Evolutionary conservation across 2,888 invertebrate genomes (phyloP).

Genomic region (Neria commutata): DNA sequence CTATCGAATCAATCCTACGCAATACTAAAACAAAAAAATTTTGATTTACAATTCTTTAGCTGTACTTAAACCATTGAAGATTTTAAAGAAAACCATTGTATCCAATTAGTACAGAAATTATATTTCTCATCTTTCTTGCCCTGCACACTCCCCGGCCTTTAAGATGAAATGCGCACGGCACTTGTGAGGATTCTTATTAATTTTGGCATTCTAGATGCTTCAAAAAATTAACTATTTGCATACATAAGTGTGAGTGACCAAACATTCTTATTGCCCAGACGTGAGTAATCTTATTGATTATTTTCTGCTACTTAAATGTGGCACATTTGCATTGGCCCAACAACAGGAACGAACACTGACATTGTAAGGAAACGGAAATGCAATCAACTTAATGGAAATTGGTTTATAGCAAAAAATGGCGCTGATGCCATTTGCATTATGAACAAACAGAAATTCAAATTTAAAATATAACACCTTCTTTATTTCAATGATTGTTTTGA

Average conservation of each 20-base stretch:
- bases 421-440: conserved; percentile 8
- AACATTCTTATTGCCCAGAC: too few species aligned
- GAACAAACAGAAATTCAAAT: neutral
- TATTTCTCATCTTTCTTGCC: too few species aligned
- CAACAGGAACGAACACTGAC: neutral
- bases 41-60: too few species aligned
- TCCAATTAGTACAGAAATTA: too few species aligned
- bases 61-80: too few species aligned
- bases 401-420: neutral
- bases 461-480: neutral
- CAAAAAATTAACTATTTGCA: neutral
- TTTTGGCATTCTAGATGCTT: neutral
- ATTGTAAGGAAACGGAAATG: conserved; percentile 30
- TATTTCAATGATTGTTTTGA: neutral
- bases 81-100: too few species aligned
- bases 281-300: neutral
- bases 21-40: too few species aligned
- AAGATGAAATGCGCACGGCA: too few species aligned
- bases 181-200: neutral
- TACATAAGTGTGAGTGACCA: neutral
- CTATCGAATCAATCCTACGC: too few species aligned
- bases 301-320: too few species aligned
- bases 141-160: too few species aligned
- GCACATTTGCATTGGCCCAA: too few species aligned
- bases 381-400: conserved; percentile 42